Evolutionary conservation across 2,888 invertebrate genomes (phyloP).

Genomic region (Antheraea assamensis): DNA sequence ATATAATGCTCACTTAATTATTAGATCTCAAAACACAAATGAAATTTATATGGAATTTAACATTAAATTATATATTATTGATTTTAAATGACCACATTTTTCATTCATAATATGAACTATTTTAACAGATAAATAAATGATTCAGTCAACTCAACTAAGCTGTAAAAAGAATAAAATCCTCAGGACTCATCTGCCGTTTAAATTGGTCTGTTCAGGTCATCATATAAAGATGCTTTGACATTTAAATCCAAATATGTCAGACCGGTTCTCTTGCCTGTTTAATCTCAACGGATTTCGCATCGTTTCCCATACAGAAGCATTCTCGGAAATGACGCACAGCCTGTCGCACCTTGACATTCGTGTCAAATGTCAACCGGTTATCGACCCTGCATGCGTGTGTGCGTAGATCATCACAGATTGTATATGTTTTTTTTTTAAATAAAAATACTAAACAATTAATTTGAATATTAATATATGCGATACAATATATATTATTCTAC

Average conservation of each 20-base stretch:
- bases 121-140: not conserved
- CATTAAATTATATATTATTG: no score
- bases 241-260: conserved; percentile 41
- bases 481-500: not conserved
- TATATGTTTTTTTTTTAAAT: not conserved
- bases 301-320: conserved; percentile 34
- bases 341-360: conserved; percentile 75
- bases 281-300: conserved; percentile 40
- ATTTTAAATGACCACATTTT: no score
- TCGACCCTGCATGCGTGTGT: conserved; percentile 57
- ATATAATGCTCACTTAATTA: no score
- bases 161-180: not conserved
- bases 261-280: conserved; percentile 31
- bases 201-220: conserved; percentile 8
- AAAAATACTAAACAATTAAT: not conserved
- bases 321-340: conserved; percentile 47
- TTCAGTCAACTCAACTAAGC: not conserved
- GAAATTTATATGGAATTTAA: no score
- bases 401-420: conserved; percentile 54
- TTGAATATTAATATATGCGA: no score
- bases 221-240: conserved; percentile 34
- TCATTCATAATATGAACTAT: not conserved
- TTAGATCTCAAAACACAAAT: no score
- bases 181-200: conserved; percentile 4
- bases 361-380: conserved; percentile 78